Conservation (phyloP, 1,140 invertebrate species). For the Varroa destructor region DNA sequence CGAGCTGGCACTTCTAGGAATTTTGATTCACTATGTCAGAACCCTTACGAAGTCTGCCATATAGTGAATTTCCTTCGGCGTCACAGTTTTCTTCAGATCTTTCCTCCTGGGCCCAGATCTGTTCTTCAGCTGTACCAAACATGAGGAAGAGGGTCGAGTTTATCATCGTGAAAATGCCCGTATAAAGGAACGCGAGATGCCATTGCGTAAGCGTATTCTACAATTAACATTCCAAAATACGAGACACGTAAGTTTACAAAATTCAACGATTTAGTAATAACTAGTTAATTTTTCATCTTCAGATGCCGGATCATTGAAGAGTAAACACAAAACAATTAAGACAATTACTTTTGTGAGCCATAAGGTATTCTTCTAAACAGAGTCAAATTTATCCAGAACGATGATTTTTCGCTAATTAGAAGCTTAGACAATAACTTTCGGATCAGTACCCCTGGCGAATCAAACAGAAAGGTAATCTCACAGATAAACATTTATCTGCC, state of each 20-base stretch:
- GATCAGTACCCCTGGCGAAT: too few species aligned
- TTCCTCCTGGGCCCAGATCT: not conserved
- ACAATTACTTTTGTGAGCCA: not conserved
- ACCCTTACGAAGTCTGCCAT: too few species aligned
- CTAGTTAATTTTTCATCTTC: not conserved
- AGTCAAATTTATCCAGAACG: not conserved
- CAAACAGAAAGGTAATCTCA: too few species aligned
- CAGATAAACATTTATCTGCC: too few species aligned
- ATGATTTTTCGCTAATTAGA: too few species aligned
- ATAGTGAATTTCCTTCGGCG: not conserved
- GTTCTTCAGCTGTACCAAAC: not conserved
- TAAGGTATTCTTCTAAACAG: not conserved
- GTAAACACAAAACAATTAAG: not conserved
- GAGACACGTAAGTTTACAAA: not conserved
- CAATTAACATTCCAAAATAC: not conserved
- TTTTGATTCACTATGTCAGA: too few species aligned
- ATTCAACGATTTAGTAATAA: not conserved
- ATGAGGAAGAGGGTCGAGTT: not conserved
- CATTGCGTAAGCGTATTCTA: conserved; percentile 9
- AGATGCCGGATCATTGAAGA: not conserved
- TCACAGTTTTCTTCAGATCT: not conserved
- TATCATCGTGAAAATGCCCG: not conserved
- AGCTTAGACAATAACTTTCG: too few species aligned
- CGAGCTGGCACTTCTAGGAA: too few species aligned
- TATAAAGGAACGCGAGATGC: not conserved